phyloP scores from a whole-genome alignment of 2,113 vertebrate species.

The Caloenas nicobarica region DNA sequence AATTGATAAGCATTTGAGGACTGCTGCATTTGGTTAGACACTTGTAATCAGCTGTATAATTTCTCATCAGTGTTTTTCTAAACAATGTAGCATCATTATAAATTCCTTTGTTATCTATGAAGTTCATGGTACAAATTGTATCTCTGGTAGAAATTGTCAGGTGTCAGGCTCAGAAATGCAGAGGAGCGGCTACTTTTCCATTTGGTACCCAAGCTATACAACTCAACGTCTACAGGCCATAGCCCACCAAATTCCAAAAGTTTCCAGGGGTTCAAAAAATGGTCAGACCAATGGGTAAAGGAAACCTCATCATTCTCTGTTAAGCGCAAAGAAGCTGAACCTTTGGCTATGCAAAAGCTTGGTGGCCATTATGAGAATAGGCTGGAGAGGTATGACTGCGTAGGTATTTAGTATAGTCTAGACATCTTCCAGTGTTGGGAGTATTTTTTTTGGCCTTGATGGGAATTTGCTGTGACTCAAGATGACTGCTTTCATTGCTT shows the following conservation, averaged over 20 bases:
- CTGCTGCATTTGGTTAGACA: not conserved
- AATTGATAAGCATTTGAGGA: not conserved
- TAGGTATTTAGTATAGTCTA: not conserved
- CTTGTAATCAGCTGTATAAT: not conserved
- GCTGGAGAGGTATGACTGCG: not conserved
- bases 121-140: not conserved
- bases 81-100: not conserved
- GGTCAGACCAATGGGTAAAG: not conserved
- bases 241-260: not conserved
- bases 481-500: not conserved
- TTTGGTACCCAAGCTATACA: not conserved
- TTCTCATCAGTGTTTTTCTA: not conserved
- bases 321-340: not conserved
- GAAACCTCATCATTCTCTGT: not conserved
- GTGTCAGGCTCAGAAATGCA: not conserved
- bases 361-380: rapidly evolving
- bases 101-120: not conserved
- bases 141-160: not conserved
- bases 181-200: not conserved
- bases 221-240: not conserved
- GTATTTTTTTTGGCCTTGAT: not conserved
- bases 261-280: not conserved
- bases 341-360: not conserved
- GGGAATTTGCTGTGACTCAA: not conserved
- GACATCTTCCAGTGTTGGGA: not conserved